Evolutionary conservation across 2,113 vertebrate genomes (phyloP).

Genomic region (Notiomystis cincta): DNA sequence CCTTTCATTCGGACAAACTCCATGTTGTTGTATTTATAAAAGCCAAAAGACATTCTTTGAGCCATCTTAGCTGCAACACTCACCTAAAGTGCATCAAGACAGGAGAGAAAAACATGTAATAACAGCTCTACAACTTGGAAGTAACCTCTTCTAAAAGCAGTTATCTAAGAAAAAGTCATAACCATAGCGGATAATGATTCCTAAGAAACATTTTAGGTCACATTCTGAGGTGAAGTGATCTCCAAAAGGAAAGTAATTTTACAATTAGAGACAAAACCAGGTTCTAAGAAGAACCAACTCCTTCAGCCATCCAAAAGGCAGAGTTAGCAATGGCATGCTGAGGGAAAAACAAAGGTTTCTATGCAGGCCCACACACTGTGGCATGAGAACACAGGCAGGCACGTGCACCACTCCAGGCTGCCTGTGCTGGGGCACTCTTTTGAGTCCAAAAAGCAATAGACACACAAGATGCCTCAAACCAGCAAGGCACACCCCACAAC

Average conservation of each 20-base stretch:
- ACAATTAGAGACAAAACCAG: not conserved
- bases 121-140: not conserved
- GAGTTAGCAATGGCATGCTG: not conserved
- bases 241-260: not conserved
- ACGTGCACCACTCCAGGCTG: not conserved
- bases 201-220: not conserved
- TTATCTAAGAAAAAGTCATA: not conserved
- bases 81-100: conserved; percentile 72
- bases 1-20: conserved; percentile 99
- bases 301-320: not conserved
- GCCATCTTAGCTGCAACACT: conserved; percentile 98
- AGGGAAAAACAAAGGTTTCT: not conserved
- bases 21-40: conserved; percentile 99
- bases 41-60: conserved; percentile 96
- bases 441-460: not conserved
- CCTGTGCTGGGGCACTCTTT: not conserved
- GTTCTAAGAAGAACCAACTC: not conserved
- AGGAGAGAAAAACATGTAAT: not conserved
- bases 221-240: not conserved
- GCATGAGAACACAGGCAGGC: not conserved
- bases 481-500: not conserved
- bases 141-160: not conserved
- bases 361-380: not conserved
- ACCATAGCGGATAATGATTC: not conserved
- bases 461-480: not conserved